phyloP scores from a whole-genome alignment of 2,797 vertebrate genomes.

The Brotogeris chrysoptera region DNA sequence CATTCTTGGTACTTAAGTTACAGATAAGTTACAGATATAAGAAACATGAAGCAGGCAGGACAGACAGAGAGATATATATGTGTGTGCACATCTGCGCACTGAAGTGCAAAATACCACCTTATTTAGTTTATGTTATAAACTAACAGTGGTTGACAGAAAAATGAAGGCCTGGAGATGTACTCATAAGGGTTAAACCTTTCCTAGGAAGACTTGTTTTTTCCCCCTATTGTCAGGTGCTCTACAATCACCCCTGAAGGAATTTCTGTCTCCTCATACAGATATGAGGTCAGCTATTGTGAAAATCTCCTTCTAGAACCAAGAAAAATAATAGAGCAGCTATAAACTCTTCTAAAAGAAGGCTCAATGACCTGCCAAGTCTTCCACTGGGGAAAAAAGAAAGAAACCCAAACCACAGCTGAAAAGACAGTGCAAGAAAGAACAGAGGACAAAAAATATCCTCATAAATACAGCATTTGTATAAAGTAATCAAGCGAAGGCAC shows the following conservation, averaged over 20 bases:
- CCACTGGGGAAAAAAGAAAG: background rate
- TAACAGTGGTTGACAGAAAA: background rate
- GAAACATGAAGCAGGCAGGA: background rate
- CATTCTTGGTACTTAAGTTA: background rate
- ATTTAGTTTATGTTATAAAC: background rate
- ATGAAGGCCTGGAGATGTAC: background rate
- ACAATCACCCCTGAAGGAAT: conserved; percentile 20
- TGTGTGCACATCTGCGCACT: background rate
- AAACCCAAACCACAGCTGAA: conserved; percentile 14
- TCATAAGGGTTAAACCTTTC: conserved; percentile 1
- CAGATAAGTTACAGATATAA: background rate
- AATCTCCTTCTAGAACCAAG: background rate
- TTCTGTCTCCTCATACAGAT: conserved; percentile 17
- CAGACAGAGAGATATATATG: background rate
- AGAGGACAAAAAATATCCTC: background rate
- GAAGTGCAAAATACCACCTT: background rate
- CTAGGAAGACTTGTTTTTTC: background rate
- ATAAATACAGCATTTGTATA: background rate
- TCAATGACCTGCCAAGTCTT: background rate
- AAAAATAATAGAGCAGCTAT: conserved; percentile 16
- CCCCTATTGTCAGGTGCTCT: conserved; percentile 15
- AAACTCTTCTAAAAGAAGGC: background rate
- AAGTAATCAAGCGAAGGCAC: background rate
- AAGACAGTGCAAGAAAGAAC: background rate
- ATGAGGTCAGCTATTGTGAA: conserved; percentile 46